Evolutionary conservation across 1,140 invertebrate species (phyloP).

Genomic region (Drosophila kanapiae): DNA sequence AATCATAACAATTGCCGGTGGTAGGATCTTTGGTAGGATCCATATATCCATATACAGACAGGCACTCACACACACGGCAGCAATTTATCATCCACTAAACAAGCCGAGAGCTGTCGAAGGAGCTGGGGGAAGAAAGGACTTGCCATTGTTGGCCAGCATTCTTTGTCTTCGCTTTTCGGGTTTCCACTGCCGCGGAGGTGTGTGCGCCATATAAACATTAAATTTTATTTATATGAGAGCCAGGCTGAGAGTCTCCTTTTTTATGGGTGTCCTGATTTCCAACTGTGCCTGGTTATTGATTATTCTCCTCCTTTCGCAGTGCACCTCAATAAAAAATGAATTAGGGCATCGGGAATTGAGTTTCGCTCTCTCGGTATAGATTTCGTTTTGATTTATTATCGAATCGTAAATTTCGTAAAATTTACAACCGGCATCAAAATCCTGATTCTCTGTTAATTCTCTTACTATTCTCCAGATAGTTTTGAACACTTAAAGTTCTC

Average conservation of each 20-base stretch:
- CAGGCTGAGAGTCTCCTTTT: slow-evolving; percentile 23
- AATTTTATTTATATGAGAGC: slow-evolving; percentile 78
- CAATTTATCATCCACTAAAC: slow-evolving; percentile 77
- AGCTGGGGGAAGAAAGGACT: slow-evolving; percentile 49
- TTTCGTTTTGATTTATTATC: slow-evolving; percentile 73
- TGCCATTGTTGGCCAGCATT: slow-evolving; percentile 40
- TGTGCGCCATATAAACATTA: slow-evolving; percentile 75
- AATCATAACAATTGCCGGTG: slow-evolving; percentile 67
- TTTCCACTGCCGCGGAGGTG: slow-evolving; percentile 41
- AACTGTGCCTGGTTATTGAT: slow-evolving; percentile 77
- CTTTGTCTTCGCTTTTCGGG: slow-evolving; percentile 46
- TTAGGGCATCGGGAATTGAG: slow-evolving; percentile 65
- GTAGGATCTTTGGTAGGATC: slow-evolving; percentile 22
- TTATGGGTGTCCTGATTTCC: slow-evolving; percentile 81
- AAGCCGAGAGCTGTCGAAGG: slow-evolving; percentile 46
- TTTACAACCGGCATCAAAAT: slow-evolving; percentile 48
- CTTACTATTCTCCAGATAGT: slow-evolving; percentile 1
- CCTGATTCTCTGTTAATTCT: slow-evolving; percentile 20
- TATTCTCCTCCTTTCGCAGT: slow-evolving; percentile 47
- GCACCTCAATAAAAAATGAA: slow-evolving; percentile 80
- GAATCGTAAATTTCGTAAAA: slow-evolving; percentile 66
- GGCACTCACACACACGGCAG: slow-evolving; percentile 45
- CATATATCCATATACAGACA: slow-evolving; percentile 11
- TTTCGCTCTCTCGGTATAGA: slow-evolving; percentile 21
- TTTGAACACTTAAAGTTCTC: slow-evolving; percentile 10